Evolutionary conservation across 2,888 invertebrate genomes (phyloP), one percentile per base, ranked within the genome.

Genomic region (Leptodirus hochenwartii): DNA sequence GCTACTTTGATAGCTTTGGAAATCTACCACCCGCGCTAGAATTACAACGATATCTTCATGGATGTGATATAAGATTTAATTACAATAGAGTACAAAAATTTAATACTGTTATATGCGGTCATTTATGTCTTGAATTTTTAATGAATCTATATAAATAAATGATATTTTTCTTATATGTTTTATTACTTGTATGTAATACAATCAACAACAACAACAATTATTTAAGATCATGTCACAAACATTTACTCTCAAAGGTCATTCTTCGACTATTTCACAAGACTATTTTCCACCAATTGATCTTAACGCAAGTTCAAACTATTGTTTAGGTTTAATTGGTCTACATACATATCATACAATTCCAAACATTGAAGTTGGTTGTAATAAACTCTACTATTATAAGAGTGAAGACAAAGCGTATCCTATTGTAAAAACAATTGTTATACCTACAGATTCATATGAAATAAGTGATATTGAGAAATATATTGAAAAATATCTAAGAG

Each of bases 1-100:
- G 44, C 29, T 50, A 49, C 37, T 52, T 45, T 38, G 48, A 50
- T 33, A 48, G 47, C 31, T 53, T 47, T 35, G 50, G 50, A n/a
- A 42, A 50, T 15, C 16, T 34, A 17, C 39, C 40, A 31, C 48
- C 47, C 4, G 45, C 46, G 2, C 15, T 32, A 29, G 47, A 50
- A 40, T 25, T 47, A 5, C 35, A 44, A 10, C 40, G 40, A 12
- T 49, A 48, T 29, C 31, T 39, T 14, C 6, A 10, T 4, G 17
- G 22, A 24, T 25, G 35, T 22, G 30, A 39, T 15, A 35, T 41
- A 13, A 15, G 32, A 25, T 48, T 46, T 28, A 49, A 46, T 35
- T 43, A 47, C 37, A 26, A 38, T 22, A 31, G 35, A 31, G 34
- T 40, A 31, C 46, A 49, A 38, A 32, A 39, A 13, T 44, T 38